These are phyloP conservation scores for Drosophila kepulauana DNA, from an alignment of 1,140 invertebrate species.

Conservation along the genomic window DNA sequence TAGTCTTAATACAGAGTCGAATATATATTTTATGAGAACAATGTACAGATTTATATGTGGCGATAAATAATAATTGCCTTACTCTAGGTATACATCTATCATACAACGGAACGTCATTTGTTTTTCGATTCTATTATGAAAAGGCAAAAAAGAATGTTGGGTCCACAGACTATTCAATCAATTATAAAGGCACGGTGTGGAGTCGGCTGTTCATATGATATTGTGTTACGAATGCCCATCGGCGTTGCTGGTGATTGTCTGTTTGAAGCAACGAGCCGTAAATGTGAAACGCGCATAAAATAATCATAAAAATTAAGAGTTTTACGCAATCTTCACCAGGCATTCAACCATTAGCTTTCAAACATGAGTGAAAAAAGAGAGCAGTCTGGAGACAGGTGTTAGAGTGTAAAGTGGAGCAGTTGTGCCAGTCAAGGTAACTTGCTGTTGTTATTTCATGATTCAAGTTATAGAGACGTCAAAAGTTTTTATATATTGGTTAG, in stretches of 20 bases:
- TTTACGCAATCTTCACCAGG: constrained; percentile 62
- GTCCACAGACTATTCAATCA: constrained; percentile 44
- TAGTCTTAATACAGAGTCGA: too few relatives aligned
- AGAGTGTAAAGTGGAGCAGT: constrained; percentile 74
- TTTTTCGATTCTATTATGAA: constrained; percentile 10
- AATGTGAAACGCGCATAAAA: constrained; percentile 71
- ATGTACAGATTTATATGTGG: constrained; percentile 15
- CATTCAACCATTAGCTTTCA: constrained; percentile 34
- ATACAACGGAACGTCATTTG: constrained; percentile 12
- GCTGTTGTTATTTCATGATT: constrained; percentile 29
- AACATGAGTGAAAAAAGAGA: constrained; percentile 53
- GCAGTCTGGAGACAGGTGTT: constrained; percentile 51
- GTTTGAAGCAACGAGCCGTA: constrained; percentile 57
- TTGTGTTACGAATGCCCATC: constrained; percentile 15
- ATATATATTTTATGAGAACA: constrained; percentile 11
- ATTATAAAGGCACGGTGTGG: constrained; percentile 38
- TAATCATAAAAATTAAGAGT: constrained; percentile 71
- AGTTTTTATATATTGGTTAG: constrained; percentile 45
- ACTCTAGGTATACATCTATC: constrained; percentile 3
- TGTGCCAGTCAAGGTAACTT: constrained; percentile 44
- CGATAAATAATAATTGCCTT: constrained; percentile 27
- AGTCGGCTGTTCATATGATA: constrained; percentile 12
- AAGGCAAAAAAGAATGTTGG: constrained; percentile 39
- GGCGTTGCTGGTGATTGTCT: constrained; percentile 5
- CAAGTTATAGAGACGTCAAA: constrained; percentile 55